phyloP scores from a whole-genome alignment of 1,140 invertebrate genomes.

The Planococcus citri region DNA sequence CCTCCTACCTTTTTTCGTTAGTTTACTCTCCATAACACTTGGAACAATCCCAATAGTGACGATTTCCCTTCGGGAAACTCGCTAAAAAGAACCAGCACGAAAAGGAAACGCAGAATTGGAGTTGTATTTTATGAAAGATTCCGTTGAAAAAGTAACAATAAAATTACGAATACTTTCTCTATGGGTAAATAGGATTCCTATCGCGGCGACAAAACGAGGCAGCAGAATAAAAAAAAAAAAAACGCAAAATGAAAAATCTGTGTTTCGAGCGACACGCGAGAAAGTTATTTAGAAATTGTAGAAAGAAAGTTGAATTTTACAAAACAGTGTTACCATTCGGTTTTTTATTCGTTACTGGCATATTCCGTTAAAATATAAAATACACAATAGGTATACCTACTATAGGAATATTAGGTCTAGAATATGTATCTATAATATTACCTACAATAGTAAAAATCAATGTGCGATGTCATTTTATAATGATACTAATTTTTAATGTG shows the following conservation, averaged over 20 bases:
- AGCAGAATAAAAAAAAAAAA: conserved; percentile 9
- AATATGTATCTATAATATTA: too few species aligned
- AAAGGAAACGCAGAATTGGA: neutral
- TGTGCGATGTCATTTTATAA: too few species aligned
- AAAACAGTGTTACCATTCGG: neutral
- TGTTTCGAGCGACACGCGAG: neutral
- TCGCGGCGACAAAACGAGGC: neutral
- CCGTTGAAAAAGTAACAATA: conserved; percentile 16
- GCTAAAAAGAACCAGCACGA: neutral
- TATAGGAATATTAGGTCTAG: too few species aligned
- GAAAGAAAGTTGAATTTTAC: neutral
- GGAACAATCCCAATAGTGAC: too few species aligned
- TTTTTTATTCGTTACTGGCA: too few species aligned
- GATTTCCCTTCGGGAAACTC: too few species aligned
- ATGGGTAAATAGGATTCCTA: neutral
- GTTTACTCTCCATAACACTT: too few species aligned
- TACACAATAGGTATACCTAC: too few species aligned
- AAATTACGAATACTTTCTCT: conserved; percentile 1
- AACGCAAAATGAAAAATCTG: conserved; percentile 10
- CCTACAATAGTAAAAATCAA: too few species aligned
- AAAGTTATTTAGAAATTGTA: conserved; percentile 11
- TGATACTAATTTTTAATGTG: too few species aligned
- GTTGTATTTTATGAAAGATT: conserved; percentile 14
- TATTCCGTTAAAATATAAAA: too few species aligned
- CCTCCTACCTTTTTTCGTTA: too few species aligned